Evolutionary conservation across 1,140 invertebrate genomes (phyloP).

Genomic region (Drosophila ohnishii): DNA sequence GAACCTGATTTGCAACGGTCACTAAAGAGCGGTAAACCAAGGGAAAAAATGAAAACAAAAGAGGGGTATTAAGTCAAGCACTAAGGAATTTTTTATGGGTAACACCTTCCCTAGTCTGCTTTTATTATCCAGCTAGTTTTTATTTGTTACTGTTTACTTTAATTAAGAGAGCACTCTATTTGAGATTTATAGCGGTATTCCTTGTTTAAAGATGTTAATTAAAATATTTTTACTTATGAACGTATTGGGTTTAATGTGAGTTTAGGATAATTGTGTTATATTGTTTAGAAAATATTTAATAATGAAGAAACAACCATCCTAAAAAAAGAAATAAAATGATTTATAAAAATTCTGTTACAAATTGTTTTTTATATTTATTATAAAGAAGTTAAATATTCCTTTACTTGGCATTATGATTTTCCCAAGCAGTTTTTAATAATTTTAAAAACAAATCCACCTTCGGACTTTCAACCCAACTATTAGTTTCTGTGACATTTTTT

Average conservation of each 20-base stretch:
- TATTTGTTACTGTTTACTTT: not conserved
- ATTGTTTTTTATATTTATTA: too few relatives aligned
- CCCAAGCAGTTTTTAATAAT: too few relatives aligned
- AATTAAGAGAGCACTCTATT: too few relatives aligned
- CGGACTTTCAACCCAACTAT: not conserved
- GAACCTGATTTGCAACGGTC: slow-evolving; percentile 36
- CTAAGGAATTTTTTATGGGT: not conserved
- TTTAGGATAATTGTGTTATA: too few relatives aligned
- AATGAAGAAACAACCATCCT: too few relatives aligned
- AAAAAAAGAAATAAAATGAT: too few relatives aligned
- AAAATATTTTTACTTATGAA: not conserved
- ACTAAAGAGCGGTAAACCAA: not conserved
- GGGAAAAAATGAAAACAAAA: not conserved
- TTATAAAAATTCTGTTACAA: too few relatives aligned
- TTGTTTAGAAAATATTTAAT: too few relatives aligned
- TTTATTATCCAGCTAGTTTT: not conserved
- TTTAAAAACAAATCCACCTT: not conserved
- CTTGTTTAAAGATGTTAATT: not conserved
- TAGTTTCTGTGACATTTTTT: not conserved
- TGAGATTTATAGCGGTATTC: too few relatives aligned
- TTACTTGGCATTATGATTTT: too few relatives aligned
- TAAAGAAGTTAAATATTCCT: too few relatives aligned
- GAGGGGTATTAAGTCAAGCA: not conserved
- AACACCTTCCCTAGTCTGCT: not conserved
- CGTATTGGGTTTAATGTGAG: too few relatives aligned